Evolutionary conservation across 2,888 invertebrate genomes (phyloP).

Genomic region (Perizoma affinitatum): DNA sequence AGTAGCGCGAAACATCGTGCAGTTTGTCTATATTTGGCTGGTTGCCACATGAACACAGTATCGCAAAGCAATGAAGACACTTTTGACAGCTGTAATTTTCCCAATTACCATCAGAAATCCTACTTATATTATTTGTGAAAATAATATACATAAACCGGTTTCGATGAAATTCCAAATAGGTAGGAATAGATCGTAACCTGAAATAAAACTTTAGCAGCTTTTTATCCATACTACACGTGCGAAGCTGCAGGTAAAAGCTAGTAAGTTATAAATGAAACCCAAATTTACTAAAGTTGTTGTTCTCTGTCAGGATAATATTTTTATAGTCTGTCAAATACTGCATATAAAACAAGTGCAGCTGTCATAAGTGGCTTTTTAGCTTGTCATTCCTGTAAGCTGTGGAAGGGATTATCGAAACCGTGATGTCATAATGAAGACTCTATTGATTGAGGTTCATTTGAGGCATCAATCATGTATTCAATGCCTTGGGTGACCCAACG

Average conservation of each 20-base stretch:
- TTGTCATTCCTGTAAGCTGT: slow-evolving; percentile 4
- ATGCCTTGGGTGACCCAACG: slow-evolving; percentile 25
- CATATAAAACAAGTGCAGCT: background rate
- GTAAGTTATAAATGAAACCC: background rate
- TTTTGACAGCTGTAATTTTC: background rate
- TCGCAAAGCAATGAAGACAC: slow-evolving; percentile 3
- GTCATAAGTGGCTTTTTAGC: slow-evolving; percentile 5
- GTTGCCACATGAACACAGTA: slow-evolving; percentile 4
- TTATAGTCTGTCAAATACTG: no score
- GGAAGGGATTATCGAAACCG: slow-evolving; percentile 38
- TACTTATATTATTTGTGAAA: no score
- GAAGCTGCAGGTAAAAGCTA: no score
- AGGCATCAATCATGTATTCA: slow-evolving; percentile 30
- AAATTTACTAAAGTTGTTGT: no score
- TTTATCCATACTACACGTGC: no score
- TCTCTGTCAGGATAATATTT: no score
- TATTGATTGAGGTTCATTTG: slow-evolving; percentile 31
- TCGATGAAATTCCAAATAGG: no score
- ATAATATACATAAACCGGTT: no score
- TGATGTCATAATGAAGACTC: slow-evolving; percentile 41
- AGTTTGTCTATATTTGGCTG: slow-evolving; percentile 8
- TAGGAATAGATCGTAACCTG: no score
- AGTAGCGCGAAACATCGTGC: slow-evolving; percentile 2
- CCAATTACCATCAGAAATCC: no score
- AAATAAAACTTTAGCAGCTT: no score